These are phyloP conservation scores for Sphaeridia pumilis DNA, from an alignment of 2,888 invertebrate species.

Conservation along the genomic window DNA sequence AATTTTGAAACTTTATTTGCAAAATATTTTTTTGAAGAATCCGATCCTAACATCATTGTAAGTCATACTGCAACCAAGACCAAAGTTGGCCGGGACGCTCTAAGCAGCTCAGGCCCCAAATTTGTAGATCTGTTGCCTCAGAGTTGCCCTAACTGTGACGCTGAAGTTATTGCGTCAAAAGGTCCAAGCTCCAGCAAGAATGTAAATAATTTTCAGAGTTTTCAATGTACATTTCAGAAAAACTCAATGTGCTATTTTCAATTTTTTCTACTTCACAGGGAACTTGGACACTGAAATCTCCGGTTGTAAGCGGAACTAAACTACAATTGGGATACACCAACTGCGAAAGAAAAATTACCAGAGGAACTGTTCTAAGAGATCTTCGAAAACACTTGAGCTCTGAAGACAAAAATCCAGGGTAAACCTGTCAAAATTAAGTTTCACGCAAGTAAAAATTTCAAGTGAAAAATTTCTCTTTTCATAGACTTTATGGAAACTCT, in stretches of 20 bases:
- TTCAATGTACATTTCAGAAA: conserved; percentile 2
- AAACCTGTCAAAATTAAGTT: conserved; percentile 3
- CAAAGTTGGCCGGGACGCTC: conserved; percentile 19
- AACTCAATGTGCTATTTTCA: background rate
- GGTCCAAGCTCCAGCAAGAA: conserved; percentile 37
- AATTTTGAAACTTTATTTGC: background rate
- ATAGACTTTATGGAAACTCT: too few species aligned
- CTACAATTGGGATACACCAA: conserved; percentile 24
- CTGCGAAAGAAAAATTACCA: conserved; percentile 31
- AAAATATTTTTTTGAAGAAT: conserved; percentile 9
- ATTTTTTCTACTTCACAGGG: background rate
- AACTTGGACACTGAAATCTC: background rate
- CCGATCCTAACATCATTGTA: conserved; percentile 20
- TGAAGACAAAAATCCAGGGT: conserved; percentile 28
- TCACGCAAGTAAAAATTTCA: background rate
- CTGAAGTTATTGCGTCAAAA: conserved; percentile 38
- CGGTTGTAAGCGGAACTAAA: conserved; percentile 16
- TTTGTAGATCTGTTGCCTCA: conserved; percentile 18
- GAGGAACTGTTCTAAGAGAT: conserved; percentile 17
- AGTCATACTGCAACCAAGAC: conserved; percentile 27
- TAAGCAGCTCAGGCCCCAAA: conserved; percentile 17
- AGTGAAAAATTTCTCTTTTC: too few species aligned
- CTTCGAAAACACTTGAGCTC: conserved; percentile 18
- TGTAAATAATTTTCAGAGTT: conserved; percentile 12
- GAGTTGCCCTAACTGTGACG: conserved; percentile 38